A percentile compares a stretch with the other conserved stretches of the same genome.
These are phyloP conservation scores for Corythoichthys intestinalis DNA, from an alignment of 2,113 vertebrate genomes.

Conservation along the genomic window DNA sequence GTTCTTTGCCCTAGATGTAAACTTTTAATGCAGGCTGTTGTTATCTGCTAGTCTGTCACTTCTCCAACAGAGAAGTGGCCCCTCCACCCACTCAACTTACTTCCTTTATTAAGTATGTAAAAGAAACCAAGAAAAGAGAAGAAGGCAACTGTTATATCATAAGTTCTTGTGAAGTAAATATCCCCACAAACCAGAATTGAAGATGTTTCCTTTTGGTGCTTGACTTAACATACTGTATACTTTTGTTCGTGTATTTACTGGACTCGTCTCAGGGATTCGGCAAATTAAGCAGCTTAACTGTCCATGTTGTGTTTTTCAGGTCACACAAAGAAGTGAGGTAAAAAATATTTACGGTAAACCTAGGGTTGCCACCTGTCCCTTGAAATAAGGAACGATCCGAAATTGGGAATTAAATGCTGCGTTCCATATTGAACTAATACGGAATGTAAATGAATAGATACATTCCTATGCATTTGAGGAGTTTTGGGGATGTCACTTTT, in stretches of 20 bases:
- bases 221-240: neutral
- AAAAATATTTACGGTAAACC: no score
- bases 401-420: no score
- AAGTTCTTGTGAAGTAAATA: neutral
- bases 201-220: neutral
- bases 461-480: no score
- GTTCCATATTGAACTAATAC: no score
- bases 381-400: no score
- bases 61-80: conserved; percentile 41
- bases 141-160: neutral
- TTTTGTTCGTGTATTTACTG: neutral
- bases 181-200: neutral
- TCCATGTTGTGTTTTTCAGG: no score
- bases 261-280: neutral
- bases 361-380: no score
- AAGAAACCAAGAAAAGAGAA: conserved; percentile 25
- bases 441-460: no score
- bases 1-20: neutral
- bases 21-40: neutral
- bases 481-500: no score
- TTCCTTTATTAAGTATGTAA: conserved; percentile 45
- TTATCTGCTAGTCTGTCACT: conserved; percentile 51
- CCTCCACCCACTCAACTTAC: conserved; percentile 30
- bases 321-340: no score
- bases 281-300: neutral